Percentiles rank a stretch among this genome's conserved stretches.
Evolutionary conservation across 2,888 invertebrate genomes (phyloP).

Genomic region (Mesochorus sp.): DNA sequence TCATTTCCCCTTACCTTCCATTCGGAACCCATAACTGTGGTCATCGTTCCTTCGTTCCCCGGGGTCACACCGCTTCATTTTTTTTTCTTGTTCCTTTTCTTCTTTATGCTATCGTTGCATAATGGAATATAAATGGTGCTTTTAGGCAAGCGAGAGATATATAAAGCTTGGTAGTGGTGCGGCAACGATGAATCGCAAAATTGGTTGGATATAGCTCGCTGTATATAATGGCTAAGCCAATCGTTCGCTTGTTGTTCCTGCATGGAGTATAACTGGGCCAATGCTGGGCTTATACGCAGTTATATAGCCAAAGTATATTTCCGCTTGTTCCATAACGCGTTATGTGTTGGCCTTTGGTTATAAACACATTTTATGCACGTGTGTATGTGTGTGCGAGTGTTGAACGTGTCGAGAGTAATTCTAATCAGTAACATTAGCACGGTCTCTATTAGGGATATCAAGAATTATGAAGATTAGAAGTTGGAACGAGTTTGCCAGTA

Average conservation of each 20-base stretch:
- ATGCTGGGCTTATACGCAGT: too few relatives aligned
- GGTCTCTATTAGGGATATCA: conserved; percentile 36
- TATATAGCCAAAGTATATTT: conserved; percentile 15
- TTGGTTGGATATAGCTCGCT: not conserved
- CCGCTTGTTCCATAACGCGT: not conserved
- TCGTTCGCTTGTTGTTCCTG: conserved; percentile 16
- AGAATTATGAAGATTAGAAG: conserved; percentile 52
- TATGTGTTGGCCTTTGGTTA: not conserved
- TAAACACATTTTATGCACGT: conserved; percentile 19
- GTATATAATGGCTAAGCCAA: conserved; percentile 11
- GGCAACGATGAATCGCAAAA: conserved; percentile 28
- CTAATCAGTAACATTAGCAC: conserved; percentile 49
- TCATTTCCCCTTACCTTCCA: not conserved
- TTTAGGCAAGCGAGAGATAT: not conserved
- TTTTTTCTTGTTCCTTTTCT: not conserved
- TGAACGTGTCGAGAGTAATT: conserved; percentile 35
- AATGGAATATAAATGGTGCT: conserved; percentile 42
- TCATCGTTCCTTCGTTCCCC: too few relatives aligned
- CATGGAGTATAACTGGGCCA: conserved; percentile 22
- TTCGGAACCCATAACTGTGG: too few relatives aligned
- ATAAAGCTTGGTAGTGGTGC: not conserved
- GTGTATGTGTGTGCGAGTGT: conserved; percentile 11
- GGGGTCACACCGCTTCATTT: not conserved
- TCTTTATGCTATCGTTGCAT: conserved; percentile 12
- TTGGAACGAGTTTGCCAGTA: conserved; percentile 30